Percentiles rank a stretch among this genome's conserved stretches.
Conservation (phyloP, 2,797 vertebrate species). For the Oreonectes daqikongensis region DNA sequence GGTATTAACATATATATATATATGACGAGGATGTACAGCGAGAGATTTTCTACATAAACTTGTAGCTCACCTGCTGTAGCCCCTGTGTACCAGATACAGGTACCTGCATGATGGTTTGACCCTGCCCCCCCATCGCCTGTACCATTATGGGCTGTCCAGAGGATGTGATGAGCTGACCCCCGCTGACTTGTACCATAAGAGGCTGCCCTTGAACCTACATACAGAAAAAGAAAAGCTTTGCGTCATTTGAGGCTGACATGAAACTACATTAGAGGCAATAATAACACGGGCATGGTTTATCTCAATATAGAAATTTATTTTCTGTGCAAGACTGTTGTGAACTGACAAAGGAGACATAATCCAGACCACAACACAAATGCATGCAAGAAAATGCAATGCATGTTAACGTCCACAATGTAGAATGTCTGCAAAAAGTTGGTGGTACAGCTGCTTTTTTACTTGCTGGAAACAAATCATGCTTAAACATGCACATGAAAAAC, state of each 20-base stretch:
- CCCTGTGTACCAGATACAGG: constrained; percentile 95
- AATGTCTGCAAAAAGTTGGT: background rate
- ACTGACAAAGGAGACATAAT: background rate
- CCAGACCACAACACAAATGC: background rate
- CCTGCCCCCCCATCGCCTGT: constrained; percentile 95
- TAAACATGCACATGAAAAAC: background rate
- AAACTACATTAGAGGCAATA: background rate
- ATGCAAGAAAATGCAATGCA: constrained; percentile 15
- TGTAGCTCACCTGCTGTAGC: constrained; percentile 89
- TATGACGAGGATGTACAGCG: too few species aligned
- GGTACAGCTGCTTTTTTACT: background rate
- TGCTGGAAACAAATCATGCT: constrained; percentile 8
- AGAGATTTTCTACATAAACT: background rate
- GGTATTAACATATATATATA: too few species aligned
- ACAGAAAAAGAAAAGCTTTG: background rate
- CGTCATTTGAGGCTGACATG: background rate
- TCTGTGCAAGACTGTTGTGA: background rate
- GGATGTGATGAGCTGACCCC: constrained; percentile 97
- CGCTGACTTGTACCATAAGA: constrained; percentile 98
- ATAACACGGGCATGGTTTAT: background rate
- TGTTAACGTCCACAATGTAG: background rate
- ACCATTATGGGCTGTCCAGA: constrained; percentile 99
- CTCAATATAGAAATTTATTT: background rate
- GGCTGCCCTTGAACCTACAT: constrained; percentile 94
- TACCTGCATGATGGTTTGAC: constrained; percentile 98